Base-by-base conservation (phyloP, 2,113 vertebrate species). In the Anarrhichthys ocellatus region DNA sequence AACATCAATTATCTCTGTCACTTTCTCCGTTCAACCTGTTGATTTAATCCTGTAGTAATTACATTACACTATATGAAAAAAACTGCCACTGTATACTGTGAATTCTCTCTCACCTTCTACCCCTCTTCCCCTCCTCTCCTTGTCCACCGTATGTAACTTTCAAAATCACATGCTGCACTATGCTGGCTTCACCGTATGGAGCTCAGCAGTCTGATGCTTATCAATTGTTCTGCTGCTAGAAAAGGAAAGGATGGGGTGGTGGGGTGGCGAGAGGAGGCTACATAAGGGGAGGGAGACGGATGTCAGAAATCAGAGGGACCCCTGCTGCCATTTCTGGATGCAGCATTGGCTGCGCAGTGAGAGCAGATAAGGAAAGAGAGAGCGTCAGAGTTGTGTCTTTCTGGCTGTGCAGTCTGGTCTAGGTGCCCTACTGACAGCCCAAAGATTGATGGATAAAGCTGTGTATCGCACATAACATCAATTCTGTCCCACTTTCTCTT, bases 401-500 rank as follows among this genome's bases (percentile, higher is more conserved):
- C 80, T 83, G 77, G 72, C 86, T 80, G 76, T 76, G 90, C 79
- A 77, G 70, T 81, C 80, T 86, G 85, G 79, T 74, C 29, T 68
- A 65, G 89, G 80, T 76, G 80, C 76, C 69, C 80, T 58, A 59
- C 82, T 93, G 91, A 78, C 74, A 88, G 79, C 64, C 73, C 40
- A n/a, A 87, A 88, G 92, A 92, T 81, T 67, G 81, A 91, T 90
- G 72, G 79, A 82, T 93, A 87, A 78, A 92, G 78, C 81, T 77
- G 80, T 88, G 80, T 83, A 68, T 87, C 77, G 84, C 81, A 87
- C 86, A 80, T 90, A 88, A 85, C 74, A 92, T 94, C 87, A 87
- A 46, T 94, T 74, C 89, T 95, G 84, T 91, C 77, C 92, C 69
- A 73, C 85, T 91, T 93, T 90, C 76, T 92, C 79, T 87, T 92